Evolutionary conservation across 2,797 vertebrate genomes (phyloP).

Genomic region (Gymnocypris eckloni): DNA sequence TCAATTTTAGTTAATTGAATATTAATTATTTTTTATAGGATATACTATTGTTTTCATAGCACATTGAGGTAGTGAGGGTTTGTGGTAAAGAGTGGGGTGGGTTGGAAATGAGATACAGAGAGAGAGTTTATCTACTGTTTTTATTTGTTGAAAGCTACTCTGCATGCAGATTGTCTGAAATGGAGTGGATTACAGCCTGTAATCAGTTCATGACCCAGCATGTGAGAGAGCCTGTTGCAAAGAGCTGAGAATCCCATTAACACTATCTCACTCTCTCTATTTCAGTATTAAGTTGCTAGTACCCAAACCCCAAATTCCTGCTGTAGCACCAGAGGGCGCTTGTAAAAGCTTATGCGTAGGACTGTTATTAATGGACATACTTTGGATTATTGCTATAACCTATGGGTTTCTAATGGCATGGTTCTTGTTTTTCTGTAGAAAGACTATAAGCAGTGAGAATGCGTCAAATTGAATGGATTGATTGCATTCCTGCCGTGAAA

Average conservation of each 20-base stretch:
- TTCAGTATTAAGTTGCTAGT: constrained; percentile 24
- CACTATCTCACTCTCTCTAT: not conserved
- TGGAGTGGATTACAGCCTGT: constrained; percentile 72
- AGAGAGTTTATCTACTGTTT: constrained; percentile 58
- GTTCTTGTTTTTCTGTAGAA: not conserved
- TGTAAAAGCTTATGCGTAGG: constrained; percentile 10
- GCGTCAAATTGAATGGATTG: not conserved
- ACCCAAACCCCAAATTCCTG: not conserved
- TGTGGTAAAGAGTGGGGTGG: constrained; percentile 38
- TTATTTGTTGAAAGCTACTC: constrained; percentile 60
- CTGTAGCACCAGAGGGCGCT: constrained; percentile 20
- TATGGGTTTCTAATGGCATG: constrained; percentile 9
- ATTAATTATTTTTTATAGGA: not conserved
- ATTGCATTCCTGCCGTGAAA: not conserved
- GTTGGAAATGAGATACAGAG: constrained; percentile 54
- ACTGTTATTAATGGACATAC: not conserved
- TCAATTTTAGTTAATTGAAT: not conserved
- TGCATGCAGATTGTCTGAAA: constrained; percentile 63
- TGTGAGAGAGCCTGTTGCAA: constrained; percentile 63
- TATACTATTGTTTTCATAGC: not conserved
- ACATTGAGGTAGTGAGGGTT: constrained; percentile 15
- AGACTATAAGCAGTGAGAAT: not conserved
- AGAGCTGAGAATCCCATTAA: constrained; percentile 71
- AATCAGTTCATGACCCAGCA: constrained; percentile 74
- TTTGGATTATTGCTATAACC: constrained; percentile 21